Base-by-base conservation (phyloP, 2,888 invertebrate genomes). In the Brenthis hecate region DNA sequence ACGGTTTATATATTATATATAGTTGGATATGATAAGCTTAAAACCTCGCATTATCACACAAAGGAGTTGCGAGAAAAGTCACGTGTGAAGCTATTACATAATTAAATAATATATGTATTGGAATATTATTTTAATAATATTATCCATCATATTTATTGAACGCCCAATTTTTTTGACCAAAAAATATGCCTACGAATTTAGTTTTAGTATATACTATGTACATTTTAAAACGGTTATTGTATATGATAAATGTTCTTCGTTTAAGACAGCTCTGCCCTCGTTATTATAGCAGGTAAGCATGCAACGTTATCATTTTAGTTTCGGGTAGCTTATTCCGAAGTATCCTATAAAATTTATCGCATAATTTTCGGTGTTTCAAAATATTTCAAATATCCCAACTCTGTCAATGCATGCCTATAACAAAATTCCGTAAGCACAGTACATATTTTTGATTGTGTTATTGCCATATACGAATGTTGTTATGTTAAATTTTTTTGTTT, bases 181-280 rank as follows among this genome's bases (percentile, higher is more conserved):
- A 28, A 36, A 0, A 11, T 43, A 13, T 13, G 50, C 32, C 4
- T 6, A 50, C 2, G 6, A 47, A 54, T 13, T 11, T 53, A 53
- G 19, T 13, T 5, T 54, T 54, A 61, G 43, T 51, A 63, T 56
- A 60, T 56, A 47, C n/a, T 28, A 54, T 11, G 48, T n/a, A 65
- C 53, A 68, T 71, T 86, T 86, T 84, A 80, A 85, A 83, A 79
- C 79, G 84, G 81, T 83, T 82, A 86, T 86, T 85, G 84, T 87
- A 83, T 62, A 83, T 85, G 84, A 89, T 85, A 85, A 87, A 89
- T 86, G 77, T 84, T 80, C 81, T 82, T 85, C 86, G 85, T 77
- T 85, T 81, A 80, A 75, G 82, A 85, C 86, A 74, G 81, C 84
- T 87, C 85, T 87, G 86, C 85, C 81, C 28, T 78, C 76, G 67